A percentile compares a stretch with the other conserved stretches of the same genome.
phyloP scores from a whole-genome alignment of 2,113 vertebrate genomes.

The Eonycteris spelaea region DNA sequence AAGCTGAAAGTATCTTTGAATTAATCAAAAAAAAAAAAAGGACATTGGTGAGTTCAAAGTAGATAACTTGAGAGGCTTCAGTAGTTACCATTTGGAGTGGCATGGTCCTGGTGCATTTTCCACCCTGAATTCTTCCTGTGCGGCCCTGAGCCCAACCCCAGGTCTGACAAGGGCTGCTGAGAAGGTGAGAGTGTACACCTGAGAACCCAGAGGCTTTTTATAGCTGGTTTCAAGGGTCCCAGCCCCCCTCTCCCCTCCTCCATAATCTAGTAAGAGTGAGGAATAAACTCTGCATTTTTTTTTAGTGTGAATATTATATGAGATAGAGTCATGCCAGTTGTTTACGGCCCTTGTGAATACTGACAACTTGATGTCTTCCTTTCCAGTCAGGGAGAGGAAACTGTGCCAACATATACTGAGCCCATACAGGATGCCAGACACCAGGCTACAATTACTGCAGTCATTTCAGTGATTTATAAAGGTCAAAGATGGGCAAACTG shows the following conservation, averaged over 20 bases:
- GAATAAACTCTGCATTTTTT: neutral
- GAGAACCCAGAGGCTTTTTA: neutral
- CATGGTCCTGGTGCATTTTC: neutral
- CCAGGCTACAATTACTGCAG: neutral
- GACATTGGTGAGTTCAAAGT: neutral
- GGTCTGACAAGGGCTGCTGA: neutral
- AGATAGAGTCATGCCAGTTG: neutral
- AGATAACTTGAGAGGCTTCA: neutral
- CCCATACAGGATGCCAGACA: neutral
- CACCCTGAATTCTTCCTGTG: neutral
- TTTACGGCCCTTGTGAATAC: neutral
- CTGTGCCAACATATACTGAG: neutral
- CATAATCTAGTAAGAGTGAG: neutral
- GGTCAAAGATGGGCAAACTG: neutral
- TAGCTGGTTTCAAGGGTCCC: neutral
- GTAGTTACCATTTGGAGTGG: neutral
- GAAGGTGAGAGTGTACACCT: neutral
- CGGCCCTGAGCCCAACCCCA: neutral
- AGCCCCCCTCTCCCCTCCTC: neutral
- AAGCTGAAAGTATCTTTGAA: neutral
- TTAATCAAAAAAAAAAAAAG: neutral
- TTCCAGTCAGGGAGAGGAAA: neutral
- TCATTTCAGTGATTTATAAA: neutral
- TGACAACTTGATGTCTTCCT: neutral
- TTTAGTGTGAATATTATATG: neutral